These are phyloP conservation scores for Drosophila pegasa DNA, from an alignment of 2,888 invertebrate genomes.

Conservation along the genomic window DNA sequence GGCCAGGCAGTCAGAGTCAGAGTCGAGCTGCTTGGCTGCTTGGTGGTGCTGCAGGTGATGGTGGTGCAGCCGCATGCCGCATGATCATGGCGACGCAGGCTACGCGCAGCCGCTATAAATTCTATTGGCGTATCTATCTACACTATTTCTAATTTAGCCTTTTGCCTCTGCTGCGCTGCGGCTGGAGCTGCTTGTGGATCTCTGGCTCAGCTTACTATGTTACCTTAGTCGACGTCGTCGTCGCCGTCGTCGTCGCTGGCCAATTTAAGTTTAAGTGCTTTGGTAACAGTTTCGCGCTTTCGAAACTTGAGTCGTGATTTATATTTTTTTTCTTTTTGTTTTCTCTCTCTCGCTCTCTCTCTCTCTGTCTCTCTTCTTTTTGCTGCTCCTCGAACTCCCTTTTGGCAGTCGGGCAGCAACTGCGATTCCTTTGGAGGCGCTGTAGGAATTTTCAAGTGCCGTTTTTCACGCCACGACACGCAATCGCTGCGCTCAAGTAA, in stretches of 20 bases:
- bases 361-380: conserved; percentile 10
- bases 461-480: conserved; percentile 82
- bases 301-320: conserved; percentile 82
- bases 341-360: background rate
- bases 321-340: conserved; percentile 55
- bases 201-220: conserved; percentile 58
- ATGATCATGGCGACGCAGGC: conserved; percentile 70
- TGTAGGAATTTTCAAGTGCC: conserved; percentile 74
- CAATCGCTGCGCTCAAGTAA: conserved; percentile 78
- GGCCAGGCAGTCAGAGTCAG: background rate
- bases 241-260: conserved; percentile 63
- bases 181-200: conserved; percentile 18
- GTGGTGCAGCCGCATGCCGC: conserved; percentile 35
- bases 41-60: conserved; percentile 17
- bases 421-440: conserved; percentile 47
- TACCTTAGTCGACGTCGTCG: conserved; percentile 56
- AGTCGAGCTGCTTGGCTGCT: background rate
- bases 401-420: conserved; percentile 21
- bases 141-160: conserved; percentile 80
- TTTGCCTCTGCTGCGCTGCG: conserved; percentile 30
- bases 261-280: conserved; percentile 81
- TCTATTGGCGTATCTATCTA: conserved; percentile 80
- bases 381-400: conserved; percentile 12
- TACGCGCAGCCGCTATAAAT: conserved; percentile 73
- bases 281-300: conserved; percentile 82